Evolutionary conservation across 2,797 vertebrate species (phyloP), one percentile per base, ranked within the genome.

Genomic region (Argentina silus): DNA sequence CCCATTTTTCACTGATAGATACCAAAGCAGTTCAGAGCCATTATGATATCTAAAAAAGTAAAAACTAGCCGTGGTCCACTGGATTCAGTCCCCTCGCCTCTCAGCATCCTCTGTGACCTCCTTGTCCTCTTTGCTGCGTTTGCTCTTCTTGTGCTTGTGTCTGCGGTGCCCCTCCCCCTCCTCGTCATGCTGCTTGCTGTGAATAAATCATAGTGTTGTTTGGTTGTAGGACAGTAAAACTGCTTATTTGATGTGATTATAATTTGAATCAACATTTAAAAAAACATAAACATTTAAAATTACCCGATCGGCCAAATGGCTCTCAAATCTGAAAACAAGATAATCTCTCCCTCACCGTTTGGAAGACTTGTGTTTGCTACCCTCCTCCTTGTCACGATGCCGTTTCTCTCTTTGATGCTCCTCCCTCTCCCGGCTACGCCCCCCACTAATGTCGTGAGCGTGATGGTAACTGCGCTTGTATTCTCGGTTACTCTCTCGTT

Each of bases 141-240:
- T 94, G 84, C 85, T 93, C 83, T 93, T 93, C 85, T 93, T 94
- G 87, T 92, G 92, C 83, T 93, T 93, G 89, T 93, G 92, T 0
- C 92, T 89, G 71, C 91, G 88, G n/a, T 94, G 92, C 3, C 86
- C 85, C 69, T 93, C 92, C 0, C 88, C 90, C 73, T 93, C 92
- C 73, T 94, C 90, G 45, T 94, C 92, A 0, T 93, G 92, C 14
- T 91, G 91, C 59, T 93, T 94, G 69, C 93, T 93, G 88, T 27
- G 43, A 45, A 72, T 21, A 59, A 48, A 19, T 65, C 3, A 47
- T n/a, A n/a, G n/a, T n/a, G n/a, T n/a, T n/a, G n/a, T n/a, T n/a
- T n/a, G n/a, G n/a, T n/a, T n/a, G 50, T 51, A 51, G 50, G 50
- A 3, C 50, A 51, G 50, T 51, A 51, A 51, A 51, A 15, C n/a